Conservation (phyloP, 2,888 invertebrate genomes). For the Thyatira batis region DNA sequence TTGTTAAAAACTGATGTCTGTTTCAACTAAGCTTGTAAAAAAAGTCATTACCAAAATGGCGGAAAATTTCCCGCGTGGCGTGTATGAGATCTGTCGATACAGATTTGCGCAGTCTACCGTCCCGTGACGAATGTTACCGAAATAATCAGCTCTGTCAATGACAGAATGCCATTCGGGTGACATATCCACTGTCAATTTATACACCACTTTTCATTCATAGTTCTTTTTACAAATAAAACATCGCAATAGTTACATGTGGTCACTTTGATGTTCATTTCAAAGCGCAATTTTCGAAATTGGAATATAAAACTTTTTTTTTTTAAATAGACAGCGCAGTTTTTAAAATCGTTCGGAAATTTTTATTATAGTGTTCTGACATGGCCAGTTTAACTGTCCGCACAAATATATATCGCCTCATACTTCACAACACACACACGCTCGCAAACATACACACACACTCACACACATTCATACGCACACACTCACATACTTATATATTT, state of each 20-base stretch:
- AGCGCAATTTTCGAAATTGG: background rate
- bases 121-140: conserved; percentile 33
- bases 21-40: background rate
- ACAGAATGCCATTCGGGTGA: conserved; percentile 23
- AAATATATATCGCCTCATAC: no score
- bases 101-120: conserved; percentile 24
- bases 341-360: background rate
- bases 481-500: no score
- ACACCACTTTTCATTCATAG: conserved; percentile 7
- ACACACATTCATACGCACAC: no score
- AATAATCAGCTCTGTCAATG: conserved; percentile 31
- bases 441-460: no score
- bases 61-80: conserved; percentile 26
- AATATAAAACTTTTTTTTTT: background rate
- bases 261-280: background rate
- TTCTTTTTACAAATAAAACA: conserved; percentile 12
- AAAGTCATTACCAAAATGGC: conserved; percentile 20
- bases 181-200: conserved; percentile 16
- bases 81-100: conserved; percentile 32
- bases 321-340: background rate
- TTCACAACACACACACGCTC: no score
- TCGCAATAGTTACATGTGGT: background rate
- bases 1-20: background rate
- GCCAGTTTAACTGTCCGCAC: no score
- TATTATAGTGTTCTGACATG: background rate